Base-by-base conservation (phyloP, 2,113 vertebrate genomes). In the Sigmodon hispidus region DNA sequence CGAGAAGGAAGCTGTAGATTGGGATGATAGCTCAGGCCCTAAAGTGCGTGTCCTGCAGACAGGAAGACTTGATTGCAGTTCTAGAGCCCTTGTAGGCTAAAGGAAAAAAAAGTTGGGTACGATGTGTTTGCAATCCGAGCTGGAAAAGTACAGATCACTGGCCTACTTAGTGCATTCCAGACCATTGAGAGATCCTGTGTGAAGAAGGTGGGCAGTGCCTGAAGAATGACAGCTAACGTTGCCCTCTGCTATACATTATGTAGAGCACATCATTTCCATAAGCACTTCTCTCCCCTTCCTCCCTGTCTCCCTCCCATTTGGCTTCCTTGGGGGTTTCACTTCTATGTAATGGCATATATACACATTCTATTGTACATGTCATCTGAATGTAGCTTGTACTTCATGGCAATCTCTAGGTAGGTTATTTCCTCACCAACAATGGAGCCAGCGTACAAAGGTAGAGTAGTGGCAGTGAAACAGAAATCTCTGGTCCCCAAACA, bases 381-480 rank as follows among this genome's bases (percentile, higher is more conserved):
- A 52, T 84, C 57, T 63, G 29, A 63, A 84, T 84, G n/a, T 29
- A 84, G 57, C 13, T 63, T 63, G 22, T 63, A 26, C 26, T 45
- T 61, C 40, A 61, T 63, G 80, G 3, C n/a, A 84, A 31, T 63
- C 72, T 81, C 45, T 76, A 26, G 43, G 70, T 45, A 63, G 34
- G 55, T 76, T 89, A 86, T 86, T 94, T 95, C 63, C 59, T 40
- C n/a, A 75, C 29, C 55, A 43, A 40, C 40, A 80, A 36, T 87
- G 75, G 50, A n/a, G n/a, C 50, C 50, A n/a, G 76, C 48, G 34
- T 22, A 55, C 50, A 9, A 6, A 79, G 16, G 81, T 36, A 63
- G 48, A 70, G 11, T 7, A 29, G 26, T 48, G 45, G n/a, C 55
- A 16, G 73, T 36, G 67, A 86, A 76, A 70, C 26, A 91, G 11